Base-by-base conservation (phyloP, 2,888 invertebrate species). In the Megalurothrips usitatus region DNA sequence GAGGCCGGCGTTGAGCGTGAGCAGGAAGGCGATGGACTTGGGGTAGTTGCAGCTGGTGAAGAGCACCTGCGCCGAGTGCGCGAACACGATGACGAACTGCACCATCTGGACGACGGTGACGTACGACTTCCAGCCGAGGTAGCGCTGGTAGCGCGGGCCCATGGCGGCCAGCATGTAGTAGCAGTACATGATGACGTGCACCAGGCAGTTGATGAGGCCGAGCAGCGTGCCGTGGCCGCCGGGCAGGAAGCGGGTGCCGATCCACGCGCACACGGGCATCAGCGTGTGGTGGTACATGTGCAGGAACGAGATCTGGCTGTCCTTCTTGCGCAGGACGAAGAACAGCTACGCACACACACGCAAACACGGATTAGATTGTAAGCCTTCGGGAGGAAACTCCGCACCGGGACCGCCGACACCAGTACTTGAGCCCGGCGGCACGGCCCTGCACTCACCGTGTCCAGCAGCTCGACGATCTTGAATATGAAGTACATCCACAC, bases 131-230 rank as follows among this genome's bases (percentile, higher is more conserved):
- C 86, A 86, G 86, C 86, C 86, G 34, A 86, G 84, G 81, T 84
- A 86, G 86, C 95, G 95, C 87, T 95, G 94, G 86, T 94, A 93
- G 84, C 92, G 90, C 0, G 96, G 96, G 6, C 97, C 97, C 82
- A 96, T 89, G 0, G 95, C 96, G 0, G 96, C 91, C 83, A 97
- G 89, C 85, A 96, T 90, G 87, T 97, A 97, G 87, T 97, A 97
- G 0, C 91, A 90, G 87, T 97, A 97, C 97, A 97, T 97, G 82
- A 96, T 89, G 82, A 96, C 90, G 87, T 97, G 97, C 82, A 97
- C 94, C 86, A 96, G 93, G 0, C 95, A 93, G 87, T 97, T 97
- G 84, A 96, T 91, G 83, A 95, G 96, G 86, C 82, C 82, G 12
- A 82, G 81, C 28, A 82, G 81, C 17, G 82, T 82, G 11, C 82